Evolutionary conservation across 2,888 invertebrate genomes (phyloP), one percentile per base, ranked within the genome.

Genomic region (Linnaemya tessellans): DNA sequence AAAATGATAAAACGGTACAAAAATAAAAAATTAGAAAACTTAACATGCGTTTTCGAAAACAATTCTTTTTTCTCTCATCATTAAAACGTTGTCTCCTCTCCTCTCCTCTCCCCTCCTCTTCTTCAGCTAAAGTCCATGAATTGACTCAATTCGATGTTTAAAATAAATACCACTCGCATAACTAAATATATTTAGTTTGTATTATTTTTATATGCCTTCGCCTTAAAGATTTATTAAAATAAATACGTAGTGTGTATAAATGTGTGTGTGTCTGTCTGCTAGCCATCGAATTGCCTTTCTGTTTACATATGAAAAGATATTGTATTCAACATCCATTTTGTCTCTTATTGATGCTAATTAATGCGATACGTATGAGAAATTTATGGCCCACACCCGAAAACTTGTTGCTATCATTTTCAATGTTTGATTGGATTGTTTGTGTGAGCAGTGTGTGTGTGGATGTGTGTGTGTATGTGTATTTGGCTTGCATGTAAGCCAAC

Each of bases 301-400:
- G 46, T 74, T 56, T 49, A 22, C 58, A 56, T 64, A 56, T 65
- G 71, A 51, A 80, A 80, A 60, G 35, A 82, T 84, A 81, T 84
- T 81, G 54, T 64, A 67, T 88, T 84, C 65, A 70, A 80, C 77
- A 77, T 80, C 80, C 80, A 80, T 84, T 84, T 86, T 74, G 78
- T 81, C 78, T 79, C 74, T 82, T 89, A 89, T 89, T 89, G 89
- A 89, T 90, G 89, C 90, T 91, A 91, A 91, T 91, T 90, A 91
- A 91, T 91, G 91, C 90, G 89, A 90, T 90, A 89, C 89, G 90
- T 89, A 89, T 90, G 89, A 88, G 89, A 91, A 91, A 91, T 91
- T 91, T 91, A 91, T 91, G 87, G 89, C 89, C 90, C 90, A 90
- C 91, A 90, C 90, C 91, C 91, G 89, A 90, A 89, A 88, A 87